Evolutionary conservation across 2,797 vertebrate genomes (phyloP).

Genomic region (Centropyge bicolor): DNA sequence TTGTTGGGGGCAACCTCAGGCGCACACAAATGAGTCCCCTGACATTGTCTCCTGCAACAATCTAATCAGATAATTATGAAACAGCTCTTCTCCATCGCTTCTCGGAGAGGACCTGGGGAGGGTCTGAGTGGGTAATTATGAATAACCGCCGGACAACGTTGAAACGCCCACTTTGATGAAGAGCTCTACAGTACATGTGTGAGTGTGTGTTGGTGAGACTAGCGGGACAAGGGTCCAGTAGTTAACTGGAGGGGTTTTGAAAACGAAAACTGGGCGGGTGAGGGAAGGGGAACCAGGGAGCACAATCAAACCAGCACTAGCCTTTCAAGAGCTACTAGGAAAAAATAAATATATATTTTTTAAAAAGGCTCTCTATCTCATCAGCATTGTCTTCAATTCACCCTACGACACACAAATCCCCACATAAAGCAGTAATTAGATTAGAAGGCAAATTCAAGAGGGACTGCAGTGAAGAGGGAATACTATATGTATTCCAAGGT

Average conservation of each 20-base stretch:
- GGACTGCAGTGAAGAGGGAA: slow-evolving; percentile 24
- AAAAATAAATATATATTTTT: slow-evolving; percentile 6
- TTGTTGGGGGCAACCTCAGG: slow-evolving; percentile 66
- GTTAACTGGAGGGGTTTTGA: slow-evolving; percentile 47
- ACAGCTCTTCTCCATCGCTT: slow-evolving; percentile 52
- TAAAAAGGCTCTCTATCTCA: slow-evolving; percentile 4
- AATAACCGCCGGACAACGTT: slow-evolving; percentile 60
- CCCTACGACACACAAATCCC: slow-evolving; percentile 29
- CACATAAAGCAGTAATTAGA: slow-evolving; percentile 66
- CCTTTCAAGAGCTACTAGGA: slow-evolving; percentile 20
- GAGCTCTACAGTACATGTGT: slow-evolving; percentile 30
- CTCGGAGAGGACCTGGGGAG: slow-evolving; percentile 45
- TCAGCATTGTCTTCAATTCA: slow-evolving; percentile 39
- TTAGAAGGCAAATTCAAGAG: slow-evolving; percentile 61
- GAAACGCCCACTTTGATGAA: slow-evolving; percentile 69
- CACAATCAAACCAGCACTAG: slow-evolving; percentile 45
- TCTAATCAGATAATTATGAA: slow-evolving; percentile 74
- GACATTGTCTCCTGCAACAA: slow-evolving; percentile 62
- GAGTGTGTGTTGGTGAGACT: slow-evolving; percentile 42
- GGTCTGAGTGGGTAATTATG: slow-evolving; percentile 68
- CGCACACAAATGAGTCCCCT: slow-evolving; percentile 59
- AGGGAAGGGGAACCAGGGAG: slow-evolving; percentile 27
- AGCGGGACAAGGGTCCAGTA: slow-evolving; percentile 16
- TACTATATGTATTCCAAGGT: slow-evolving; percentile 67
- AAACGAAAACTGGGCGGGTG: slow-evolving; percentile 33